A percentile compares a stretch with the other conserved stretches of the same genome.
Conservation (phyloP, 1,140 invertebrate species). For the Diuraphis noxia region DNA sequence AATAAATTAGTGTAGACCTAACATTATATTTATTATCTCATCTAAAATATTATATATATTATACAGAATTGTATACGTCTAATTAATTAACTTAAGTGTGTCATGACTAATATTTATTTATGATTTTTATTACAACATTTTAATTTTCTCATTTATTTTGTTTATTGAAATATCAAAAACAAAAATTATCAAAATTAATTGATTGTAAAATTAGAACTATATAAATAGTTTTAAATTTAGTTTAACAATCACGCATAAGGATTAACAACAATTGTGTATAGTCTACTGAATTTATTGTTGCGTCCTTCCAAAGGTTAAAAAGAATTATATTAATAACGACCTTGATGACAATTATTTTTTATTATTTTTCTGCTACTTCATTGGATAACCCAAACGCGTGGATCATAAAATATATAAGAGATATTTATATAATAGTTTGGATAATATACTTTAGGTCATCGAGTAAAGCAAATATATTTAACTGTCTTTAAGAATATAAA, state of each 20-base stretch:
- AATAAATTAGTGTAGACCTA: too few relatives aligned
- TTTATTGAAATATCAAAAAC: background rate
- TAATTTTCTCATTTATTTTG: background rate
- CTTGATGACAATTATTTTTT: constrained; percentile 44
- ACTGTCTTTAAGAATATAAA: background rate
- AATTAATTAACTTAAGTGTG: background rate
- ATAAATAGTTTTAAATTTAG: background rate
- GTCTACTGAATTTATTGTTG: background rate
- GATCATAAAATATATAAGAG: background rate
- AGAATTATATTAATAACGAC: background rate
- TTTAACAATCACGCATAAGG: background rate
- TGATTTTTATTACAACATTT: background rate
- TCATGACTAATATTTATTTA: background rate
- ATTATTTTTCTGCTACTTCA: constrained; percentile 7
- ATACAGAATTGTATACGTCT: background rate
- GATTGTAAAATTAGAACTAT: background rate
- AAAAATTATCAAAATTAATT: background rate
- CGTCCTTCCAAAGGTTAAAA: constrained; percentile 50
- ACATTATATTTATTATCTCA: background rate
- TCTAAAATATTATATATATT: background rate
- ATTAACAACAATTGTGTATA: constrained; percentile 3
- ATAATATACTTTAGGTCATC: background rate
- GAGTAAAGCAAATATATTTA: background rate
- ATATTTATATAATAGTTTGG: background rate
- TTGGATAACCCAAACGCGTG: background rate